These are phyloP conservation scores for Cercopithecus mona DNA, from an alignment of 2,113 vertebrate species.

Conservation along the genomic window DNA sequence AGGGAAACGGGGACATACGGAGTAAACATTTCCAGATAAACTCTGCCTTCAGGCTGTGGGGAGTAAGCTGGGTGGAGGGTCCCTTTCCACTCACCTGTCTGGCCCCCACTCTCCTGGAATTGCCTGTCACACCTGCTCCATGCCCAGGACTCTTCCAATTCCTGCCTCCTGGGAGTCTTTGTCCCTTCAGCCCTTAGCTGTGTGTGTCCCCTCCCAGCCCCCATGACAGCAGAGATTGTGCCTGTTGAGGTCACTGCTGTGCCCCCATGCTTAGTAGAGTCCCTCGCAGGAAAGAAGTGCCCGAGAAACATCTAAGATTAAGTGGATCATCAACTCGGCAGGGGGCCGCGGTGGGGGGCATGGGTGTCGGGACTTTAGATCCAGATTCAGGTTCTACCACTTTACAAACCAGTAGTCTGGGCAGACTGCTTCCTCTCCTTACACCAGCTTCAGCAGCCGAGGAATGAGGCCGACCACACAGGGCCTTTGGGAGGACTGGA, in stretches of 20 bases:
- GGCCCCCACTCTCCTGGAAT: not conserved
- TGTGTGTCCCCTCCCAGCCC: not conserved
- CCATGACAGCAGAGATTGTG: not conserved
- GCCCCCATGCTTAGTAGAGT: not conserved
- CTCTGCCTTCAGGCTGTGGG: accelerated
- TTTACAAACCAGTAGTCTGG: too few species aligned
- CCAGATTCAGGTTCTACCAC: too few species aligned
- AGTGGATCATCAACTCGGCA: too few species aligned
- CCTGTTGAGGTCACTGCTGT: too few species aligned
- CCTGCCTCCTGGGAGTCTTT: not conserved
- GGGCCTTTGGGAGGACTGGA: too few species aligned
- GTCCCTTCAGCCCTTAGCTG: not conserved
- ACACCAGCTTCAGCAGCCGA: too few species aligned
- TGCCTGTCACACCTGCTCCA: not conserved
- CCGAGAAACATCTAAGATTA: not conserved
- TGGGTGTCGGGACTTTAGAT: too few species aligned
- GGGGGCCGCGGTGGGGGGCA: too few species aligned
- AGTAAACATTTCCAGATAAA: not conserved
- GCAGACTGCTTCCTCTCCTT: too few species aligned
- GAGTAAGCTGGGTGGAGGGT: accelerated
- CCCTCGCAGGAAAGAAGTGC: not conserved
- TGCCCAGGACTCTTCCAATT: not conserved
- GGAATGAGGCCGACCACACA: too few species aligned
- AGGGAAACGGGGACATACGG: accelerated
- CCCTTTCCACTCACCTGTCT: not conserved